These are phyloP conservation scores for Drosophila saltans DNA, from an alignment of 1,140 invertebrate species.

Conservation along the genomic window DNA sequence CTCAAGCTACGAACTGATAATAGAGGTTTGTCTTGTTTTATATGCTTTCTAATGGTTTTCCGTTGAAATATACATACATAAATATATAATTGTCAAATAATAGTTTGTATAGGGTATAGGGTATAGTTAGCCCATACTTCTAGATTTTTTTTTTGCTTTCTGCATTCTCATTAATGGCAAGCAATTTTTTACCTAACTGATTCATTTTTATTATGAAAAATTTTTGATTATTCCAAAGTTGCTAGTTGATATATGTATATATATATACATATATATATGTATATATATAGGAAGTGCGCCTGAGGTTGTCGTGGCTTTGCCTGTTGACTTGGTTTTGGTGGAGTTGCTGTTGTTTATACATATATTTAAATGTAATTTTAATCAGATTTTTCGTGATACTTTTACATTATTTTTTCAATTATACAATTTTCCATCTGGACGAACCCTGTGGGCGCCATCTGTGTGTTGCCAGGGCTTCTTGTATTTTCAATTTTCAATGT, in stretches of 20 bases:
- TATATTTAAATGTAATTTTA: conserved; percentile 79
- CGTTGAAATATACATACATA: too few relatives aligned
- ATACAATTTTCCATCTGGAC: conserved; percentile 30
- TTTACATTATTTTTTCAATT: conserved; percentile 77
- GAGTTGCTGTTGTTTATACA: conserved; percentile 30
- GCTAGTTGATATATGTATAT: conserved; percentile 44
- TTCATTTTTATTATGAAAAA: conserved; percentile 16
- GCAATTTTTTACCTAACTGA: conserved; percentile 31
- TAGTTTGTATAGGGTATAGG: too few relatives aligned
- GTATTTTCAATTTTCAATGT: conserved; percentile 66
- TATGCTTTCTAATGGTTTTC: too few relatives aligned
- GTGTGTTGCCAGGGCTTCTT: conserved; percentile 55
- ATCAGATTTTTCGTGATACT: conserved; percentile 75
- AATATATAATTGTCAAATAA: too few relatives aligned
- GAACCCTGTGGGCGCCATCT: conserved; percentile 55
- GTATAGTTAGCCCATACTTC: too few relatives aligned
- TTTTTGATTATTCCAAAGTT: conserved; percentile 47
- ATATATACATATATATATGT: too few relatives aligned
- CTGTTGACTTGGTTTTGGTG: neutral
- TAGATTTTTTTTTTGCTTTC: too few relatives aligned
- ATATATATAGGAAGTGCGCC: neutral
- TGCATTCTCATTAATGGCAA: conserved; percentile 12
- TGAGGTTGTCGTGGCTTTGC: conserved; percentile 23
- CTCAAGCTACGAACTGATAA: too few relatives aligned
- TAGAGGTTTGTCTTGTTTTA: too few relatives aligned